Percentiles rank a stretch among this genome's conserved stretches.
phyloP scores from a whole-genome alignment of 2,888 invertebrate genomes.

The Artemia sp. region DNA sequence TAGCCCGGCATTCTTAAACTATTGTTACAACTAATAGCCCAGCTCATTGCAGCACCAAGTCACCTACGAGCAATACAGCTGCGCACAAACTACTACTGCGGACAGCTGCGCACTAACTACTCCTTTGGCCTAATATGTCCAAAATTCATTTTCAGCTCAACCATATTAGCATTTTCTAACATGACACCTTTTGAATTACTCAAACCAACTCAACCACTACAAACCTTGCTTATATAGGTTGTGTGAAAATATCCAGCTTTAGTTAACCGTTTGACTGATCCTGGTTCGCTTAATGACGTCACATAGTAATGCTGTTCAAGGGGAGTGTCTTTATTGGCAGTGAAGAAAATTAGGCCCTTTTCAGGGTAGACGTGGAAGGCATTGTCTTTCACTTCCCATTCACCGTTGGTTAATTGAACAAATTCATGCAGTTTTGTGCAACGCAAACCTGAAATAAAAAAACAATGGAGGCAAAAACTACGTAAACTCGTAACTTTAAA shows the following conservation, averaged over 20 bases:
- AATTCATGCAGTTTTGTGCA: slow-evolving; percentile 7
- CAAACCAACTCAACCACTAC: not conserved
- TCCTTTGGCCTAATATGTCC: too few species aligned
- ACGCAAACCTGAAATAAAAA: not conserved
- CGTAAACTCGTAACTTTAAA: too few species aligned
- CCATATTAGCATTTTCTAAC: too few species aligned
- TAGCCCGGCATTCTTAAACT: too few species aligned
- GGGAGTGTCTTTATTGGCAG: slow-evolving; percentile 73
- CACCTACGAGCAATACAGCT: too few species aligned
- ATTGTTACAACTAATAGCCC: too few species aligned
- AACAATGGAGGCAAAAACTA: too few species aligned
- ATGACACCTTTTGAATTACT: not conserved
- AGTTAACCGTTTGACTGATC: slow-evolving; percentile 58
- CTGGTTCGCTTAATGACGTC: slow-evolving; percentile 51
- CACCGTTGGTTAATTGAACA: slow-evolving; percentile 52
- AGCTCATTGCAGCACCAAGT: too few species aligned
- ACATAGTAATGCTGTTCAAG: slow-evolving; percentile 83
- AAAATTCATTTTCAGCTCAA: too few species aligned
- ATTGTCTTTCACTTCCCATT: slow-evolving; percentile 79
- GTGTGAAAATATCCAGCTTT: slow-evolving; percentile 67
- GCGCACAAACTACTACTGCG: too few species aligned
- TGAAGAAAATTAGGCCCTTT: slow-evolving; percentile 68
- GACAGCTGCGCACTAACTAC: too few species aligned
- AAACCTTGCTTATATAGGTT: slow-evolving; percentile 58
- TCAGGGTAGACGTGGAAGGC: slow-evolving; percentile 71